Evolutionary conservation across 1,140 invertebrate genomes (phyloP).

Genomic region (Ceratosolen fusciceps): DNA sequence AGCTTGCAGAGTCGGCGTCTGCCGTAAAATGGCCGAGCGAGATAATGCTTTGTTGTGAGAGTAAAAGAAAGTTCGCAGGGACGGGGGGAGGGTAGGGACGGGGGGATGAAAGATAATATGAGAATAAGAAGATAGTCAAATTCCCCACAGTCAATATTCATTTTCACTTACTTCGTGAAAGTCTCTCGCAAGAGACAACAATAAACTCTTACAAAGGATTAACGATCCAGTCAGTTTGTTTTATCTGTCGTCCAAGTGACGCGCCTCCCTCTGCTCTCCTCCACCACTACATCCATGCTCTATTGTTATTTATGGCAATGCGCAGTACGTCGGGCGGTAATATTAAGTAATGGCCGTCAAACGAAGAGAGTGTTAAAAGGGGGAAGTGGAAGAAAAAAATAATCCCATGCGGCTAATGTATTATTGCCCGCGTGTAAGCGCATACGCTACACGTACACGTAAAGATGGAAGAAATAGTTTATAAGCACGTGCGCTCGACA

Average conservation of each 20-base stretch:
- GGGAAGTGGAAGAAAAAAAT: too few relatives aligned
- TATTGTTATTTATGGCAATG: conserved; percentile 47
- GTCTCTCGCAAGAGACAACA: conserved; percentile 13
- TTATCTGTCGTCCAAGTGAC: conserved; percentile 15
- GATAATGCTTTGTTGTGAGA: neutral
- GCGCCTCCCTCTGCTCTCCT: neutral
- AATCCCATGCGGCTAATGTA: too few relatives aligned
- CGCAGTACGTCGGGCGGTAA: conserved; percentile 5
- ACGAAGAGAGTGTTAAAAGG: neutral
- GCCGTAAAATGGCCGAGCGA: too few relatives aligned
- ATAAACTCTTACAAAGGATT: conserved; percentile 40
- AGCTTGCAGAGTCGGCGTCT: too few relatives aligned
- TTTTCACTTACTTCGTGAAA: conserved; percentile 12
- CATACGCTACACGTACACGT: too few relatives aligned
- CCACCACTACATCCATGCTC: neutral
- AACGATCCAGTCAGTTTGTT: conserved; percentile 37
- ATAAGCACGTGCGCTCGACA: too few relatives aligned
- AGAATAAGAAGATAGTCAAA: neutral
- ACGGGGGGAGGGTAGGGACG: too few relatives aligned
- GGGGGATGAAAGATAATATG: too few relatives aligned
- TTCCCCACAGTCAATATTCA: neutral
- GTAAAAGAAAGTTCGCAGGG: neutral
- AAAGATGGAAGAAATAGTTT: too few relatives aligned
- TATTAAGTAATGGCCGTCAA: conserved; percentile 42
- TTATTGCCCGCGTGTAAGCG: too few relatives aligned